Evolutionary conservation across 2,797 vertebrate genomes (phyloP), one percentile per base, ranked within the genome.

Genomic region (Sitta carolinensis): DNA sequence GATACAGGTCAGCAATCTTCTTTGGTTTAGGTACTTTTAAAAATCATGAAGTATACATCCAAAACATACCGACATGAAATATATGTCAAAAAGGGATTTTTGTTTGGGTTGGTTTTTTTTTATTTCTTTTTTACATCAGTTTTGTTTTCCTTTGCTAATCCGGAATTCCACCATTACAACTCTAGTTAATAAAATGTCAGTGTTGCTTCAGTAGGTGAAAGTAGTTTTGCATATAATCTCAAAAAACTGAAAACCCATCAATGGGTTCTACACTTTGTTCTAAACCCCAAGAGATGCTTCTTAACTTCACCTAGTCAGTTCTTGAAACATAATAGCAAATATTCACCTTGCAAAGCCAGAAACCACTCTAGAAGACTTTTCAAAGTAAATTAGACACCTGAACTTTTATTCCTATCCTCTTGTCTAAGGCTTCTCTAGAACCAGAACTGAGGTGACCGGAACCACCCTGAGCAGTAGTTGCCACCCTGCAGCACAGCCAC

Each of bases 21-120:
- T 69, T 47, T 55, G 3, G n/a, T 54, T 93, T 47, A 48, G 21
- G 29, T 54, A 50, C 62, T 67, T 76, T 11, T 29, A 43, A 59
- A 87, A 86, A 55, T 57, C 29, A 43, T 1, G 1, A 69, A 45
- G 8, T 11, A 34, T 17, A 20, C 15, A 72, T 48, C 25, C 62
- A 93, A 72, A 87, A 72, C 9, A 40, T 9, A 50, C 7, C 54
- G 30, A 61, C 32, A 62, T 47, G 18, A 79, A 42, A 64, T 13
- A 61, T 26, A 51, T 0, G 1, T 25, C 22, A 45, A 38, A 85
- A 61, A 34, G 2, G 0, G 22, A 32, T 45, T 27, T 34, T 11
- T 12, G 7, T 4, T 11, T 34, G 2, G 10, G 4, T 3, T 20
- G 14, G 5, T 1, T 0, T 9, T 34, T 13, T 2, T 50, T 51